Percentiles rank a stretch among this genome's conserved stretches.
Evolutionary conservation across 2,797 vertebrate genomes (phyloP).

Genomic region (Falco rusticolus): DNA sequence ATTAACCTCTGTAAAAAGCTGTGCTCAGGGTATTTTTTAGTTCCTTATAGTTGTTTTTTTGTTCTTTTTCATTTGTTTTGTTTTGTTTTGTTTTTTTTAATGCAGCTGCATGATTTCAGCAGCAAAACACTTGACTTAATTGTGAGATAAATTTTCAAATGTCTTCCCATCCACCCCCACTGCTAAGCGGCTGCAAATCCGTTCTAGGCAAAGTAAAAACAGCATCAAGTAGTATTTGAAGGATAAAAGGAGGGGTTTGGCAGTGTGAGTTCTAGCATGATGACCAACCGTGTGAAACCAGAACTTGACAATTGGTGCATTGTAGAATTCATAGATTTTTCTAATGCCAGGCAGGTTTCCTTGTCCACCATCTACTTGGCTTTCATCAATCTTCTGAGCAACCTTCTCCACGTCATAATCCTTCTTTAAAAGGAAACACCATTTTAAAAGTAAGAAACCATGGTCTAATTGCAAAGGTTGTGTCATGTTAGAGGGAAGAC

Average conservation of each 20-base stretch:
- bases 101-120: not conserved
- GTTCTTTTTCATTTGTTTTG: no score
- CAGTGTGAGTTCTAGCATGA: not conserved
- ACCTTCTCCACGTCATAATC: conserved; percentile 84
- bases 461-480: not conserved
- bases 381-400: conserved; percentile 60
- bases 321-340: conserved; percentile 94
- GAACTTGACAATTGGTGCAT: conserved; percentile 96
- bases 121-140: not conserved
- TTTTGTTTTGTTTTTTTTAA: not conserved
- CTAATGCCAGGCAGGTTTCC: conserved; percentile 78
- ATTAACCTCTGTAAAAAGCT: not conserved
- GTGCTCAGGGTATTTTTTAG: not conserved
- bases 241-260: not conserved
- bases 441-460: not conserved
- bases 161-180: not conserved
- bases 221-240: not conserved
- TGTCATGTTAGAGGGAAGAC: not conserved
- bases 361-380: conserved; percentile 26
- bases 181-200: not conserved
- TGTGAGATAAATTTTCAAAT: not conserved
- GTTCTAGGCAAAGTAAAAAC: not conserved
- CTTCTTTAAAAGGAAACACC: conserved; percentile 69
- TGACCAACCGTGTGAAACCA: conserved; percentile 94
- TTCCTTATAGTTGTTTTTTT: not conserved